Evolutionary conservation across 2,113 vertebrate species (phyloP).

Genomic region (Zapornia atra): DNA sequence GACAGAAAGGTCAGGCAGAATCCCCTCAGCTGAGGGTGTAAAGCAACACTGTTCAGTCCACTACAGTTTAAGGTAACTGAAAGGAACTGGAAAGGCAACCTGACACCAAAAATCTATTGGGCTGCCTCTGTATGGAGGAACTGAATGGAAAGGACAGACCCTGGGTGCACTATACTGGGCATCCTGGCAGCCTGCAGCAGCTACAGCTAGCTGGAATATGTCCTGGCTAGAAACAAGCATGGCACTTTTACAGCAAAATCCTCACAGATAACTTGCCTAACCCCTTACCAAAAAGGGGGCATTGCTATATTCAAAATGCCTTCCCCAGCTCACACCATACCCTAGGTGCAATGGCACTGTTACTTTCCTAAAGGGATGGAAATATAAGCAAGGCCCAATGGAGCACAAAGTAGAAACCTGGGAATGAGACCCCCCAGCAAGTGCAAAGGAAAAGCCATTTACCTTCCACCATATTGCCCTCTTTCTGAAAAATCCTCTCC

Average conservation of each 20-base stretch:
- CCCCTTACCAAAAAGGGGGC: background rate
- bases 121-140: background rate
- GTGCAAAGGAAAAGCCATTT: background rate
- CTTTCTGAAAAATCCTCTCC: constrained; percentile 91
- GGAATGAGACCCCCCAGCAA: background rate
- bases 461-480: constrained; percentile 93
- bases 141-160: fast-evolving
- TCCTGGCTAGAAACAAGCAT: background rate
- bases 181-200: background rate
- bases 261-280: background rate
- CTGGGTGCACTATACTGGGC: fast-evolving
- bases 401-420: background rate
- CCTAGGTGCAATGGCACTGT: background rate
- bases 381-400: background rate
- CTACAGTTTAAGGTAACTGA: background rate
- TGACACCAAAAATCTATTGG: background rate
- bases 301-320: no score
- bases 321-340: background rate
- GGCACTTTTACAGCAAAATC: background rate
- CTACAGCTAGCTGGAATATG: background rate
- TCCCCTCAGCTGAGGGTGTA: background rate
- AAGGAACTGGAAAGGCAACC: background rate
- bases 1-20: background rate
- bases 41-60: background rate
- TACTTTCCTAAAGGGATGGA: background rate